These are phyloP conservation scores for Icerya purchasi DNA, from an alignment of 2,888 invertebrate genomes.

Conservation along the genomic window DNA sequence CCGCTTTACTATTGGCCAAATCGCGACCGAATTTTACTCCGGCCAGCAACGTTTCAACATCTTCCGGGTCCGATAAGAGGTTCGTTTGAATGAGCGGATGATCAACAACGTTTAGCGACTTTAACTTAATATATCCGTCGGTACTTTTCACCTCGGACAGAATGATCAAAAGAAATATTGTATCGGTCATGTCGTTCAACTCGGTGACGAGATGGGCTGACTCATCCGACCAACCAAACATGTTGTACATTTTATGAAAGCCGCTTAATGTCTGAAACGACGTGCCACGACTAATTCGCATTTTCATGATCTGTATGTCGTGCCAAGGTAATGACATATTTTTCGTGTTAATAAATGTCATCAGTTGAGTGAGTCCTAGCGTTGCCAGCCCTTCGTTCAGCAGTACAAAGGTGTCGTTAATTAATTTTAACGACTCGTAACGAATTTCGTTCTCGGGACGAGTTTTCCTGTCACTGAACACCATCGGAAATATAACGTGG, in stretches of 20 bases:
- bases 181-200: conserved; percentile 12
- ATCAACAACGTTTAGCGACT: conserved; percentile 1
- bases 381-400: conserved; percentile 3
- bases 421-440: background rate
- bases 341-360: conserved; percentile 37
- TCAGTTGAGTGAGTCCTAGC: conserved; percentile 33
- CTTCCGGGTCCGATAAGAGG: conserved; percentile 2
- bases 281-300: conserved; percentile 3
- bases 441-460: background rate
- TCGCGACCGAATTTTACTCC: conserved; percentile 17
- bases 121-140: conserved; percentile 2
- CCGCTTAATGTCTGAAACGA: background rate
- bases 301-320: conserved; percentile 7
- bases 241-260: conserved; percentile 2
- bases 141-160: conserved; percentile 27
- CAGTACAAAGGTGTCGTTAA: background rate
- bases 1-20: conserved; percentile 17
- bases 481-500: conserved; percentile 47
- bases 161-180: conserved; percentile 21
- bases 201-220: conserved; percentile 14
- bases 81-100: conserved; percentile 5
- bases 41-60: conserved; percentile 1
- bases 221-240: conserved; percentile 13
- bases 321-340: background rate
- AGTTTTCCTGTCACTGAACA: conserved; percentile 7